Percentiles rank a stretch among this genome's conserved stretches.
phyloP scores from a whole-genome alignment of 2,888 invertebrate species.

The Brachynemurus nebulosus region DNA sequence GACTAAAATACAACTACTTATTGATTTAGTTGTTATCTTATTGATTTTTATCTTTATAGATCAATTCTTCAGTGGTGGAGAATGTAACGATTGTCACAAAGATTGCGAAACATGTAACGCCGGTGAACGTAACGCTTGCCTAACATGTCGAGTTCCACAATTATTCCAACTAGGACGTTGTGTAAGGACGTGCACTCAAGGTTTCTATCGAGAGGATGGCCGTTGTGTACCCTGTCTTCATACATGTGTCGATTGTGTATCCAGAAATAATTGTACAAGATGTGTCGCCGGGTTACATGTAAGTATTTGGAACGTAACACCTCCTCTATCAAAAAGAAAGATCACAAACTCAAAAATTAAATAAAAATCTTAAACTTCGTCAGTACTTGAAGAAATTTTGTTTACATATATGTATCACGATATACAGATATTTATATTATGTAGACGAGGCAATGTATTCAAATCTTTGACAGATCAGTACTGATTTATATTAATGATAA shows the following conservation, averaged over 20 bases:
- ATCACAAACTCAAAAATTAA: too few species aligned
- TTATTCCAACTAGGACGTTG: slow-evolving; percentile 60
- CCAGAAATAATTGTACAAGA: slow-evolving; percentile 65
- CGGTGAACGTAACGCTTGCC: slow-evolving; percentile 53
- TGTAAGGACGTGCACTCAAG: slow-evolving; percentile 59
- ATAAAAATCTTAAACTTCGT: too few species aligned
- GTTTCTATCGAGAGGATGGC: slow-evolving; percentile 58
- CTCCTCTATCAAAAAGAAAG: too few species aligned
- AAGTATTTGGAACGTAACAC: slow-evolving; percentile 14
- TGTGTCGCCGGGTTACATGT: slow-evolving; percentile 59
- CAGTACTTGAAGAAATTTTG: too few species aligned
- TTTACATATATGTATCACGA: too few species aligned
- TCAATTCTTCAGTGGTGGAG: slow-evolving; percentile 56
- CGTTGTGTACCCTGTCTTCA: slow-evolving; percentile 67
- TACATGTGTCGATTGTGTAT: slow-evolving; percentile 63
- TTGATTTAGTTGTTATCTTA: slow-evolving; percentile 8
- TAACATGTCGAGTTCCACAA: slow-evolving; percentile 60
- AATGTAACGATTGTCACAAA: slow-evolving; percentile 60
- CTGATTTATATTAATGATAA: too few species aligned
- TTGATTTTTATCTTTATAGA: slow-evolving; percentile 29
- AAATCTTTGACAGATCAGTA: too few species aligned
- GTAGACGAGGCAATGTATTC: too few species aligned
- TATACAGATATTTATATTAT: too few species aligned
- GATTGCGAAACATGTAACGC: slow-evolving; percentile 77
- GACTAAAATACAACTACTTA: neutral